These are phyloP conservation scores for Hestina assimilis DNA, from an alignment of 1,140 invertebrate genomes.

Conservation along the genomic window DNA sequence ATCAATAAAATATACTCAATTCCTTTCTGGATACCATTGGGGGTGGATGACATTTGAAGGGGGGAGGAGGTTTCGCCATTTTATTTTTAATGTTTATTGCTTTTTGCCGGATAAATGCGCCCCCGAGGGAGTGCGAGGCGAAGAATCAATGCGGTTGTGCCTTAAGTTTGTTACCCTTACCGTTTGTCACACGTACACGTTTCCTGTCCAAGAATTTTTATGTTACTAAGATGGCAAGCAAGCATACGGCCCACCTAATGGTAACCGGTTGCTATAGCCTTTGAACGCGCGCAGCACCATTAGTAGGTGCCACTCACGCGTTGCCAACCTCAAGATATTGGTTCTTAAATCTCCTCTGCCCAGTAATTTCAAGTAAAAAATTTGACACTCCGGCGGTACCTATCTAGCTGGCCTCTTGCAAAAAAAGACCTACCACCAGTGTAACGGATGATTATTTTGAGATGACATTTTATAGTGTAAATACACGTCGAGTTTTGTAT, in stretches of 20 bases:
- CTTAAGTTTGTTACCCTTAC: slow-evolving; percentile 45
- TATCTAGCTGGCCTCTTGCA: too few relatives aligned
- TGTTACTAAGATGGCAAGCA: not conserved
- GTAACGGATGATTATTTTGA: not conserved
- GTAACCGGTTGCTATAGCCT: too few relatives aligned
- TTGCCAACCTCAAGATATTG: too few relatives aligned
- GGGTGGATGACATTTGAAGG: slow-evolving; percentile 27
- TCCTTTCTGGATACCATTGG: slow-evolving; percentile 10
- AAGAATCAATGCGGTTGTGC: slow-evolving; percentile 71
- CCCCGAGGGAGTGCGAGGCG: slow-evolving; percentile 57
- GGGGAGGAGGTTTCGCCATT: slow-evolving; percentile 69
- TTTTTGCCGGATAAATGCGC: slow-evolving; percentile 70
- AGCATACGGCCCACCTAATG: too few relatives aligned
- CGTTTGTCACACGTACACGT: slow-evolving; percentile 21
- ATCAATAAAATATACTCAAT: slow-evolving; percentile 10
- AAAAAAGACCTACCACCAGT: too few relatives aligned
- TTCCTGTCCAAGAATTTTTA: too few relatives aligned
- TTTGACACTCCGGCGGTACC: too few relatives aligned
- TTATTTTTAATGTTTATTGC: slow-evolving; percentile 77
- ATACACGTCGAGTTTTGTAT: not conserved
- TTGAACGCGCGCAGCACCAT: too few relatives aligned
- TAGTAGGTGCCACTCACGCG: too few relatives aligned
- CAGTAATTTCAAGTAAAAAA: too few relatives aligned
- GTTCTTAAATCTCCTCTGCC: too few relatives aligned
- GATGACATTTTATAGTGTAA: not conserved